Evolutionary conservation across 2,888 invertebrate genomes (phyloP).

Genomic region (Augochlorella aurata): DNA sequence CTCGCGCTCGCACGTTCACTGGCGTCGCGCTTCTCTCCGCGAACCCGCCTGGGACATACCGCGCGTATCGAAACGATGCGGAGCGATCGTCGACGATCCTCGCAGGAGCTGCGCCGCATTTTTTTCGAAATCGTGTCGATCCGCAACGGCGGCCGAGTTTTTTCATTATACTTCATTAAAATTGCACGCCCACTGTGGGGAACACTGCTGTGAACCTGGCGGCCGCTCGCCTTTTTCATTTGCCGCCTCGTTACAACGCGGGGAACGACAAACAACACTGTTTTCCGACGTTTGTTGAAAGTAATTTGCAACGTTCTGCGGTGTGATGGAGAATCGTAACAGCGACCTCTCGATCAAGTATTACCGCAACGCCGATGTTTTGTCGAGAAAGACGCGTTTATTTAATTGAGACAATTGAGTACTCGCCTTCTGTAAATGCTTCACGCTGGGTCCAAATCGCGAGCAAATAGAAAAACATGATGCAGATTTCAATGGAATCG

Average conservation of each 20-base stretch:
- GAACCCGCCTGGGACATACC: no score
- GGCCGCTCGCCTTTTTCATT: conserved; percentile 27
- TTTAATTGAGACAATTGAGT: background rate
- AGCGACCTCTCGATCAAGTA: background rate
- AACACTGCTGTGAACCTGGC: background rate
- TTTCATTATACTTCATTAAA: conserved; percentile 6
- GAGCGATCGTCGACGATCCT: no score
- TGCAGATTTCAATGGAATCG: no score
- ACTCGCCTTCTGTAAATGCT: no score
- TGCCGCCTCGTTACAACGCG: conserved; percentile 9
- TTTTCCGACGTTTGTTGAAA: conserved; percentile 32
- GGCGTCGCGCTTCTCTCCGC: no score
- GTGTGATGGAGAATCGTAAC: background rate
- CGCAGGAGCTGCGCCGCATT: background rate
- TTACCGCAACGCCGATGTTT: background rate
- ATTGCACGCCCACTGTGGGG: background rate
- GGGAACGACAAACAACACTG: conserved; percentile 23
- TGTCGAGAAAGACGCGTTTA: background rate
- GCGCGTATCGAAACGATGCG: no score
- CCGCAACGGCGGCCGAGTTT: background rate
- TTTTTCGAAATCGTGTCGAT: background rate
- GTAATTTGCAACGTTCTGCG: conserved; percentile 36
- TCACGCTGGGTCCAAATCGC: no score
- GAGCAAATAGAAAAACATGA: no score
- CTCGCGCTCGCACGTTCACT: no score